Conservation (phyloP, 2,797 vertebrate species). For the Sebastes vulpes region DNA sequence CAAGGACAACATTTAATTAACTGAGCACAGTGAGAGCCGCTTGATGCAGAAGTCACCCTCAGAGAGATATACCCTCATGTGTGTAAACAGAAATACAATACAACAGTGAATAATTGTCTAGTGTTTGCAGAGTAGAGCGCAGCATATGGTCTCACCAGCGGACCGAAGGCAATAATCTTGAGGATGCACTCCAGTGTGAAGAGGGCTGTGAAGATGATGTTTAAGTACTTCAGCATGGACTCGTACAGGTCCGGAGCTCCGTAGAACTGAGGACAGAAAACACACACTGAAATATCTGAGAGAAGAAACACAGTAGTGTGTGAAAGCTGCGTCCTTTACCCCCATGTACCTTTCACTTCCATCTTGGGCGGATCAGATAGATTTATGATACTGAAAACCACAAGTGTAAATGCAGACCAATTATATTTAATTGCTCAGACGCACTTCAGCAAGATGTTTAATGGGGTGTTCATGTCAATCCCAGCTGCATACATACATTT, state of each 20-base stretch:
- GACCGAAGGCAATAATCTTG: conserved; percentile 97
- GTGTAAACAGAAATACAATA: conserved; percentile 18
- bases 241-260: conserved; percentile 91
- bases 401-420: background rate
- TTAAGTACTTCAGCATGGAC: conserved; percentile 95
- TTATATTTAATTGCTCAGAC: background rate
- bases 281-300: background rate
- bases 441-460: background rate
- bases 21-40: background rate
- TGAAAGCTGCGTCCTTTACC: background rate
- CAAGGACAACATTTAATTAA: conserved; percentile 1
- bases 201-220: conserved; percentile 96
- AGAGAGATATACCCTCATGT: background rate
- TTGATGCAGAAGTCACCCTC: background rate
- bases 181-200: conserved; percentile 98
- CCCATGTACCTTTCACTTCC: background rate
- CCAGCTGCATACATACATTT: background rate
- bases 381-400: background rate
- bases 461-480: background rate
- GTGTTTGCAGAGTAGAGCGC: background rate
- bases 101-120: background rate
- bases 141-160: conserved; percentile 86
- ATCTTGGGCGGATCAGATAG: background rate
- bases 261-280: conserved; percentile 88
- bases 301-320: background rate